Conservation (phyloP, 2,113 vertebrate species). For the Semicossyphus pulcher region DNA sequence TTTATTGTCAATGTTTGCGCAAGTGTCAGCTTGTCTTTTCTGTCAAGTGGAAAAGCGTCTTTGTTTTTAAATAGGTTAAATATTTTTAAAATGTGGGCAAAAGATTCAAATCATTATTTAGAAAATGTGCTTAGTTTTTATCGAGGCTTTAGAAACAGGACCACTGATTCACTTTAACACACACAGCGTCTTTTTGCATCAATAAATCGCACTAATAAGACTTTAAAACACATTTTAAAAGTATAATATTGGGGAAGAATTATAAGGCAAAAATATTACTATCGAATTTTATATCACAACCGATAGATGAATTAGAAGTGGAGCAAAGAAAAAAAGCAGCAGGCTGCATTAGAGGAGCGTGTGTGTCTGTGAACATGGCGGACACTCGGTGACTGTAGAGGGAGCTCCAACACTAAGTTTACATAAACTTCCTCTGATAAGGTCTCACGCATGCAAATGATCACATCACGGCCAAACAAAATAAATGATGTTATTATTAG, state of each 20-base stretch:
- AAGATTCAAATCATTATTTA: background rate
- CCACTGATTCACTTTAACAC: background rate
- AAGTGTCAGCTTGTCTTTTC: background rate
- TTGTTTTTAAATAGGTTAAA: background rate
- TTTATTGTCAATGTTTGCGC: constrained; percentile 5
- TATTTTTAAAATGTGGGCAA: background rate
- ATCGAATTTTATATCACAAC: constrained; percentile 48
- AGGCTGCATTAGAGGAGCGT: background rate
- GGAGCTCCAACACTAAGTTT: constrained; percentile 92
- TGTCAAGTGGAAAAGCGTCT: background rate
- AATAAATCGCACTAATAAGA: background rate
- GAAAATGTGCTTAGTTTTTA: background rate
- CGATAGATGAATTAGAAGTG: constrained; percentile 16
- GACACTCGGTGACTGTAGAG: constrained; percentile 87
- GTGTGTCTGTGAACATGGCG: constrained; percentile 16
- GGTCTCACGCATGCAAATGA: constrained; percentile 79
- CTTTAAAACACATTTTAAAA: constrained; percentile 2
- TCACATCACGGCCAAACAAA: constrained; percentile 74
- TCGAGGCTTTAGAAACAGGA: background rate
- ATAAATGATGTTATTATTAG: constrained; percentile 80
- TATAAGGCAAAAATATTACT: constrained; percentile 22
- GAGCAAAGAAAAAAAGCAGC: background rate
- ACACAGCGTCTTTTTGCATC: background rate
- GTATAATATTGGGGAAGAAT: background rate
- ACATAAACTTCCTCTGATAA: constrained; percentile 80